Evolutionary conservation across 2,113 vertebrate species (phyloP).

Genomic region (Cyanoderma ruficeps): DNA sequence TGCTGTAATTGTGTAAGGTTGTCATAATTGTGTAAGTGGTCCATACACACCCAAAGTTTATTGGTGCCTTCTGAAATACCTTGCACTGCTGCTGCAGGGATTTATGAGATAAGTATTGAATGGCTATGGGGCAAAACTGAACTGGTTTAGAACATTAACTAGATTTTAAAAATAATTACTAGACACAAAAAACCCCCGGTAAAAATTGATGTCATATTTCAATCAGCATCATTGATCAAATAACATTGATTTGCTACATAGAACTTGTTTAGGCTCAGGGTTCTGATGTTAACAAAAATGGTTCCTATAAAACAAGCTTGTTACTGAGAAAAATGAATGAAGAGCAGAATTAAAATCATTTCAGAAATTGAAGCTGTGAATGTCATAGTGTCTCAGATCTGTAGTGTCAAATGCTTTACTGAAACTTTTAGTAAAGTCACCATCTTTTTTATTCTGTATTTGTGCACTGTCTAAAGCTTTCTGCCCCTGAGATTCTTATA

Average conservation of each 20-base stretch:
- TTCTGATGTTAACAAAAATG: slow-evolving; percentile 6
- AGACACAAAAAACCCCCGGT: neutral
- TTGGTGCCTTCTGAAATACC: neutral
- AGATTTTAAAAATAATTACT: neutral
- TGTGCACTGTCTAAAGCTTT: neutral
- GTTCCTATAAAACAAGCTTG: neutral
- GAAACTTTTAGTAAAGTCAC: neutral
- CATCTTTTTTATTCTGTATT: neutral
- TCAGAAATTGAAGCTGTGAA: neutral
- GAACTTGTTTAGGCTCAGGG: neutral
- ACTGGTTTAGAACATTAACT: neutral
- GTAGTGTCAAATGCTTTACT: neutral
- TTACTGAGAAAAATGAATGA: neutral
- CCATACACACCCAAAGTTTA: neutral
- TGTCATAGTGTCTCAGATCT: neutral
- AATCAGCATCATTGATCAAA: neutral
- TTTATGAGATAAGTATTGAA: neutral
- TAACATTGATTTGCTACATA: neutral
- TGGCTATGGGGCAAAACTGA: neutral
- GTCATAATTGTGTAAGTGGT: neutral
- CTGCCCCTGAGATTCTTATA: neutral
- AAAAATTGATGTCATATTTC: neutral
- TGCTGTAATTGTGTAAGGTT: neutral
- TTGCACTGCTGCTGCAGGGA: neutral
- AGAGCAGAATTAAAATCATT: neutral